A percentile compares a stretch with the other conserved stretches of the same genome.
Conservation (phyloP, 2,113 vertebrate species). For the Pedionomus torquatus region DNA sequence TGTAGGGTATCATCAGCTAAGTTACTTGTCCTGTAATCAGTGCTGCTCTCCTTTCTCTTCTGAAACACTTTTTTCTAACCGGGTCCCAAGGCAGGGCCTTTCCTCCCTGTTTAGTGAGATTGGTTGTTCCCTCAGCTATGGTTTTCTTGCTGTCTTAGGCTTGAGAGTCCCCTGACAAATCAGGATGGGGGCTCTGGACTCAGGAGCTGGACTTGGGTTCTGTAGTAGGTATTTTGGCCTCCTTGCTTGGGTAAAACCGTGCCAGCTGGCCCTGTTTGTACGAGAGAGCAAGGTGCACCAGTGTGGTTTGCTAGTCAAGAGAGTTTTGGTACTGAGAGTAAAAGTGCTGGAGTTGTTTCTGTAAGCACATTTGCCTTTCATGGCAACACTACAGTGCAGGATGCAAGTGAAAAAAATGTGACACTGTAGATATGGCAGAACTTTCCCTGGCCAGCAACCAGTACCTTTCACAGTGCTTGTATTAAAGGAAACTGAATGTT, state of each 20-base stretch:
- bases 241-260: not conserved
- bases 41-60: not conserved
- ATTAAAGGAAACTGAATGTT: not conserved
- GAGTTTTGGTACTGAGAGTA: not conserved
- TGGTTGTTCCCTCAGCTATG: not conserved
- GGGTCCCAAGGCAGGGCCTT: rapidly evolving
- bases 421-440: not conserved
- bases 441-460: not conserved
- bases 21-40: not conserved
- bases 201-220: not conserved
- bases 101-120: not conserved
- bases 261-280: not conserved
- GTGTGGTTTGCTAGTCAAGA: not conserved
- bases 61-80: not conserved
- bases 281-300: not conserved
- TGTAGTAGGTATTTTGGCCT: not conserved
- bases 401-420: not conserved
- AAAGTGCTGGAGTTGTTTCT: not conserved
- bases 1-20: not conserved
- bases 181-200: not conserved
- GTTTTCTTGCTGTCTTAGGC: not conserved
- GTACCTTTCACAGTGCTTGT: not conserved
- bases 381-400: not conserved
- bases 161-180: not conserved
- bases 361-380: not conserved